Base-by-base conservation (phyloP, 1,140 invertebrate genomes). In the Orius laevigatus region DNA sequence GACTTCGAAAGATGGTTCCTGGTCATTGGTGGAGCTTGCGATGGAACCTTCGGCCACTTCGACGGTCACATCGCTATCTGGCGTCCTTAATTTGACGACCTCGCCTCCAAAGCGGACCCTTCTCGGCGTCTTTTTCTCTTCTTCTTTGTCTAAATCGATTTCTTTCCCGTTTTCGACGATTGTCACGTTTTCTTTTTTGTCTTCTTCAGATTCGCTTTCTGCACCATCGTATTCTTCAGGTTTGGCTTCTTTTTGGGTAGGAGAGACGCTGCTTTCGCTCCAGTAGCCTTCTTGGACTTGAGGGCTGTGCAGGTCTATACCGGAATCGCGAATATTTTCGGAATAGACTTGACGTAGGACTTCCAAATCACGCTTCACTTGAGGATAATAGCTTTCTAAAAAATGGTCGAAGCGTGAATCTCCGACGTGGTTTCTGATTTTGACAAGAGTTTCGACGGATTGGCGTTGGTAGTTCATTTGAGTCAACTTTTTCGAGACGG, bases 81-180 rank as follows among this genome's bases (percentile, higher is more conserved):
- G 84, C 10, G 83, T 87, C 43, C 82, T 68, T 57, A 87, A 69
- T 66, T 86, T 85, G 0, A 86, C 75, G 41, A 81, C 71, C 66
- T 85, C 84, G 6, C 84, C 84, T 1, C 84, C 84, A 57, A 87
- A 87, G 20, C 80, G 73, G 1, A 87, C 84, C 56, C 79, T 71
- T 47, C 66, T 61, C 3, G 55, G 54, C 0, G 57, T 57, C 44
- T 48, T 55, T 40, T 49, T 53, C 10, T 55, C 52, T 18, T 53
- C 50, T 19, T 55, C 49, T 5, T 40, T 35, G 58, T 42, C 44
- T 4, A 42, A 33, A 42, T 51, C 52, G 19, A 46, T 32, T 42
- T 47, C 36, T 4, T 40, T 18, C 12, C 40, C 33, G 39, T 49
- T 53, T 10, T 33, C 51, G n/a, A 20, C 25, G 5, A 11, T 19